Evolutionary conservation across 2,797 vertebrate species (phyloP), one percentile per base, ranked within the genome.

Genomic region (Limnodromus scolopaceus): DNA sequence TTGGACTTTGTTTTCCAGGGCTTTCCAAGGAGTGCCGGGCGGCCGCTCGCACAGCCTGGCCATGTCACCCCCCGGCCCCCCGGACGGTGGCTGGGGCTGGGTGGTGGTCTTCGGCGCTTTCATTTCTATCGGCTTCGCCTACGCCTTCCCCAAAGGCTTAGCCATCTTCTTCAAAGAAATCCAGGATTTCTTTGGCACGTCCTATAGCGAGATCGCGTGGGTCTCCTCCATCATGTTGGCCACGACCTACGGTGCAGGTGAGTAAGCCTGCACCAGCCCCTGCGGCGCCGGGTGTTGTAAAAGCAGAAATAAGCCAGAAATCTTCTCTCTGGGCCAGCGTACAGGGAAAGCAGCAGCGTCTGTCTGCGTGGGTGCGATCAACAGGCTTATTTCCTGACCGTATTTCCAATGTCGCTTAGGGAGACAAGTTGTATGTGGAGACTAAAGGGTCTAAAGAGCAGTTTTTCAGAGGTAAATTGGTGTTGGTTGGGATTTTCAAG

Each of bases 111-210:
- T 98, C 4, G 98, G 98, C 2, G 98, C 98, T 48, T 98, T 99
- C 72, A 70, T 99, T 53, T 98, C 98, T 77, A 98, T 99, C 12
- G 98, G 98, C 89, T 99, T 99, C 43, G 98, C 98, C 2, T 98
- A 99, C 8, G 97, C 98, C 63, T 99, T 98, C 18, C 98, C 98
- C 49, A 99, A 99, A 98, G 97, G 96, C 61, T 69, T 99, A 57
- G 98, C 98, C 74, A 98, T 99, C 93, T 98, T 99, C 97, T 99
- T 97, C 97, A 98, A 98, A 90, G 98, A 98, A 78, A 99, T 99
- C 95, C 98, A 99, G 86, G 95, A 96, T 39, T 98, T 98, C 95
- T 98, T 99, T 91, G 97, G 88, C 34, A 97, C 98, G 11, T 98
- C 98, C 75, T 98, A 93, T 97, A 98, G 98, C 78, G 97, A 98